phyloP scores from a whole-genome alignment of 2,797 vertebrate species.

The Mergus octosetaceus region DNA sequence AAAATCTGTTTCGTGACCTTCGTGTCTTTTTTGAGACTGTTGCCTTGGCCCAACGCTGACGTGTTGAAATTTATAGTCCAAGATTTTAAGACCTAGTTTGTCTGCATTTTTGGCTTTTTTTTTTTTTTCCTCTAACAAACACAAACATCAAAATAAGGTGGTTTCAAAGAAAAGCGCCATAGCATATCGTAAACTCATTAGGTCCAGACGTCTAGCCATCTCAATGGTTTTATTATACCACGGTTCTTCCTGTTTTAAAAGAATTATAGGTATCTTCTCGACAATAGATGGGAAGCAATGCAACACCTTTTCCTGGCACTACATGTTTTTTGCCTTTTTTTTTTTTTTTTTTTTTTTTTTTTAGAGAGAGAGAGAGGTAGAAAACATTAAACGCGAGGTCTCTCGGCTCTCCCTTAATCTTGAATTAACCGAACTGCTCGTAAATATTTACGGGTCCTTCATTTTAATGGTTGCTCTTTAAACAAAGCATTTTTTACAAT shows the following conservation, averaged over 20 bases:
- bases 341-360: background rate
- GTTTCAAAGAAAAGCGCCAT: conserved; percentile 92
- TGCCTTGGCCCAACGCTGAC: conserved; percentile 76
- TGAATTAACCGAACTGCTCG: conserved; percentile 50
- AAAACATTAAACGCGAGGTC: conserved; percentile 60
- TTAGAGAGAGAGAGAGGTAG: background rate
- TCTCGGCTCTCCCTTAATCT: conserved; percentile 34
- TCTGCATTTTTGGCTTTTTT: conserved; percentile 84
- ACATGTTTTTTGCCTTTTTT: conserved; percentile 33
- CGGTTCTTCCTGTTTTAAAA: conserved; percentile 97
- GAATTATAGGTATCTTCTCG: conserved; percentile 86
- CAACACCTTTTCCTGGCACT: conserved; percentile 84
- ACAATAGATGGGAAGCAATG: conserved; percentile 85
- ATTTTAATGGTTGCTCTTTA: conserved; percentile 60
- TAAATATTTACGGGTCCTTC: conserved; percentile 67
- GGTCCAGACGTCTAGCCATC: conserved; percentile 99
- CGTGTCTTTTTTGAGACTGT: conserved; percentile 75
- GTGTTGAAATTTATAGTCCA: conserved; percentile 87
- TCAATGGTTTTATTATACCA: conserved; percentile 96
- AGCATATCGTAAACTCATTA: conserved; percentile 96
- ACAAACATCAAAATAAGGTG: conserved; percentile 88
- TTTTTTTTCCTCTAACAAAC: conserved; percentile 80
- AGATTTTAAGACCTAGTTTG: conserved; percentile 85
- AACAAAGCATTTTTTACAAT: conserved; percentile 72
- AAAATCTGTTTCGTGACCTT: conserved; percentile 56